Evolutionary conservation across 2,888 invertebrate species (phyloP).

Genomic region (Tubiluchus corallicola): DNA sequence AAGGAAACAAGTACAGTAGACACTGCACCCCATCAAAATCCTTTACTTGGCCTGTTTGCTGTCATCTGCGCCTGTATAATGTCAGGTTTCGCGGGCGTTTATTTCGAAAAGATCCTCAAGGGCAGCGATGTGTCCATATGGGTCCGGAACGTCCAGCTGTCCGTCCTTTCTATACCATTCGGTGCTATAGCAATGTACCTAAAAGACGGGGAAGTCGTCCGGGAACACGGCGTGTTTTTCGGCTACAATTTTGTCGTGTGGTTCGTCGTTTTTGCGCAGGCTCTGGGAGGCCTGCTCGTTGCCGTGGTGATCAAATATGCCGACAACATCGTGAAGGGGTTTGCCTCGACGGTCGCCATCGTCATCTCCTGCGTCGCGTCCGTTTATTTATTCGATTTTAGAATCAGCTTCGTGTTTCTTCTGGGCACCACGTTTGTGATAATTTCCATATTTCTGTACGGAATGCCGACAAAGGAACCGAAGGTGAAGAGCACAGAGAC

Average conservation of each 20-base stretch:
- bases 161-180: conserved; percentile 73
- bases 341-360: conserved; percentile 91
- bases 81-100: conserved; percentile 93
- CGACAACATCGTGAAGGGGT: conserved; percentile 93
- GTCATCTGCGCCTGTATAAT: conserved; percentile 70
- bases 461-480: too few relatives aligned
- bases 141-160: conserved; percentile 94
- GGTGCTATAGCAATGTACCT: conserved; percentile 59
- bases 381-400: conserved; percentile 74
- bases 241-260: conserved; percentile 43
- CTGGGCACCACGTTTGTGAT: conserved; percentile 74
- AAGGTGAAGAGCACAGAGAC: too few relatives aligned
- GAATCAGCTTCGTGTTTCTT: conserved; percentile 64
- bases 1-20: too few relatives aligned
- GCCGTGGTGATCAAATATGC: conserved; percentile 98
- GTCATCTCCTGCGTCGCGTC: conserved; percentile 84
- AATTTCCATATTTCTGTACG: conserved; percentile 77
- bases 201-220: conserved; percentile 41
- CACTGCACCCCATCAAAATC: conserved; percentile 14
- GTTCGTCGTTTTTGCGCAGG: conserved; percentile 67
- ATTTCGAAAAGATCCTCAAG: conserved; percentile 94
- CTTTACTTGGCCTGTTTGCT: conserved; percentile 52
- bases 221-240: conserved; percentile 47
- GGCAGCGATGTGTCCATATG: conserved; percentile 56
- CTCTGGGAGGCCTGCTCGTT: conserved; percentile 84